These are phyloP conservation scores for Rousettus leschenaultii DNA, from an alignment of 2,113 vertebrate genomes.

Conservation along the genomic window DNA sequence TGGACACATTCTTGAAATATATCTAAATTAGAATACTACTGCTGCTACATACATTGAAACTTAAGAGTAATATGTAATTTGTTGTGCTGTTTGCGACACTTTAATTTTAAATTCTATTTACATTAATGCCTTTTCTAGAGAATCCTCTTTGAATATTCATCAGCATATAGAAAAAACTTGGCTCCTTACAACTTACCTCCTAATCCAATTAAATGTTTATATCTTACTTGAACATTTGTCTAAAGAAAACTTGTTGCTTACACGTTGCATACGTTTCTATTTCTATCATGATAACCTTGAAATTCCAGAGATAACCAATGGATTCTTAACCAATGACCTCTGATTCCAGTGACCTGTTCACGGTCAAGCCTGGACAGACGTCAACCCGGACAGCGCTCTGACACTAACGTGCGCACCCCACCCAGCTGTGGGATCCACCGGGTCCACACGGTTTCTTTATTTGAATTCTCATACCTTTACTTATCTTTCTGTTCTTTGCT, in stretches of 20 bases:
- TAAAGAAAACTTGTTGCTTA: slow-evolving; percentile 42
- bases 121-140: neutral
- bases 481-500: neutral
- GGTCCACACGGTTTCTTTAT: neutral
- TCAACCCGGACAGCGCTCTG: neutral
- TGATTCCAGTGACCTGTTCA: neutral
- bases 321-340: neutral
- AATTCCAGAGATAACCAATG: neutral
- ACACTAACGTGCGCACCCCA: neutral
- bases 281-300: neutral
- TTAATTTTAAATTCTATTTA: slow-evolving; percentile 17
- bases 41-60: neutral
- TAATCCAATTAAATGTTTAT: neutral
- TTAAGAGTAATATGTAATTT: neutral
- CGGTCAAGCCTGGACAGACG: neutral
- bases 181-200: neutral
- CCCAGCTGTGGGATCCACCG: neutral
- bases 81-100: slow-evolving; percentile 4
- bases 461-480: neutral
- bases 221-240: neutral
- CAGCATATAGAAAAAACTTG: neutral
- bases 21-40: neutral
- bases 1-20: neutral
- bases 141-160: neutral
- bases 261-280: neutral